A percentile compares a stretch with the other conserved stretches of the same genome.
phyloP scores from a whole-genome alignment of 2,888 invertebrate species.

The Lasioglossum malachurum region DNA sequence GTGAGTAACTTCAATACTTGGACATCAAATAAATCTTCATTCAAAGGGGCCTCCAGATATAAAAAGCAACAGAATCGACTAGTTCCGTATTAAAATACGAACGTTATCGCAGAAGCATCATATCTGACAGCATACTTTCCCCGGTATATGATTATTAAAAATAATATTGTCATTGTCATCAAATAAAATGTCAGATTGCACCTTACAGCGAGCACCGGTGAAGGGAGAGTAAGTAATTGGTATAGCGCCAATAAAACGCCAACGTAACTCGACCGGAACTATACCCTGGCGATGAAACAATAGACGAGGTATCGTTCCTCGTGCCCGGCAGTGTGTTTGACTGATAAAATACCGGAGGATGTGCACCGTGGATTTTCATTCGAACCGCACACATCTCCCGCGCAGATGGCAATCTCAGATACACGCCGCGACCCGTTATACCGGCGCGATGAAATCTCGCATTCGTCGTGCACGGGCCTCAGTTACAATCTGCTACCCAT shows the following conservation, averaged over 20 bases:
- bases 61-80: not conserved
- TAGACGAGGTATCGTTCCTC: constrained; percentile 31
- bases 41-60: not conserved
- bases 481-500: constrained; percentile 69
- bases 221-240: not conserved
- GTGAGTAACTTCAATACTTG: no score
- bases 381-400: constrained; percentile 41
- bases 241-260: constrained; percentile 27
- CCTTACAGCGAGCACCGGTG: not conserved
- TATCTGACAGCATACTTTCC: not conserved
- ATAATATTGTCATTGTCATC: no score
- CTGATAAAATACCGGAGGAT: constrained; percentile 47
- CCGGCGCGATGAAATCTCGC: constrained; percentile 48
- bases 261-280: constrained; percentile 30
- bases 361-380: constrained; percentile 48
- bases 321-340: constrained; percentile 18
- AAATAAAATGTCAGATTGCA: not conserved
- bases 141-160: not conserved
- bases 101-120: not conserved
- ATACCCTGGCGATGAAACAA: constrained; percentile 33
- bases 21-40: not conserved
- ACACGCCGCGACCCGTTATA: constrained; percentile 52
- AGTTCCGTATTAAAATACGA: not conserved
- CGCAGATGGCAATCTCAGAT: constrained; percentile 63
- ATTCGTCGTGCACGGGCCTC: constrained; percentile 47